Base-by-base conservation (phyloP, 2,797 vertebrate species). In the Sebastes cheni region DNA sequence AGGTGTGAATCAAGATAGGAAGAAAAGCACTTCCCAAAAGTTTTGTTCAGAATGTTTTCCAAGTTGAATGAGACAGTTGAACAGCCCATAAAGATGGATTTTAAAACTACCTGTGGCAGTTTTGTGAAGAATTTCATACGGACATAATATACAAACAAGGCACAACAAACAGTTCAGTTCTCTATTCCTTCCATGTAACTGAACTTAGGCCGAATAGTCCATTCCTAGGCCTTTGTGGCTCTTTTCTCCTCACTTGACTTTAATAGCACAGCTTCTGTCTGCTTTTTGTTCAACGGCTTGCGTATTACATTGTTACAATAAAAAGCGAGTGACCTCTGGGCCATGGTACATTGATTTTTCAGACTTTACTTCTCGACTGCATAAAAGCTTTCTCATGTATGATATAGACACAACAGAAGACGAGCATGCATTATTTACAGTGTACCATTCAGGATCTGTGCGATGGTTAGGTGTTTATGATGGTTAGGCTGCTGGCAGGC, bases 361-460 rank as follows among this genome's bases (percentile, higher is more conserved):
- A 72, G 77, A 89, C 85, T 87, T 80, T 86, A 80, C 72, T 88
- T 91, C 77, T 79, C 64, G 88, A 87, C 90, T 89, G 84, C 79
- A 88, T 95, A 94, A 95, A 95, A 94, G 94, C 93, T 92, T 95
- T 94, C 89, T 91, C 89, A 81, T 96, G 93, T 94, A 91, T 89
- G 87, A 86, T 86, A 93, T 86, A 79, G 85, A 92, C 75, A 88
- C 85, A 91, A 85, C 81, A 84, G 84, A 83, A 77, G 82, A 68
- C 72, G 54, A 64, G 60, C 89, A 92, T 95, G 78, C 67, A 94
- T 95, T 89, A 95, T 95, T 95, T 84, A 95, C 78, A 70, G 27
- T 46, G 32, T 13, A 74, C 88, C 77, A 76, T 83, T 90, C 71
- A 71, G 42, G 80, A 86, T 80, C 59, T 79, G 18, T 52, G 75